Percentiles rank a stretch among this genome's conserved stretches.
These are phyloP conservation scores for Limnodromus scolopaceus DNA, from an alignment of 2,797 vertebrate species.

Conservation along the genomic window DNA sequence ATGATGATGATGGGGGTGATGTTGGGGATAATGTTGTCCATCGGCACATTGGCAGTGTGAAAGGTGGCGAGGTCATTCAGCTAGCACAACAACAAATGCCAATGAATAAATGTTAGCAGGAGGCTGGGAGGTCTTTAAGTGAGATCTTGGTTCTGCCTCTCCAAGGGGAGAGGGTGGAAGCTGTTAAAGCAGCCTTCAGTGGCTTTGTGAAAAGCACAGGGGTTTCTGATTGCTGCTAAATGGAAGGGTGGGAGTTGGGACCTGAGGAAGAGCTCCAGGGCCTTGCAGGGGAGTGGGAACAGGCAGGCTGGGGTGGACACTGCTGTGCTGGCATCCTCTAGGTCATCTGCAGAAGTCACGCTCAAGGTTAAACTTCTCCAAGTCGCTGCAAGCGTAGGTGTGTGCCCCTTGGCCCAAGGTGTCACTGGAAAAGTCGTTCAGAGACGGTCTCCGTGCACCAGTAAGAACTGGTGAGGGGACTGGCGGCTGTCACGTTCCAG, in stretches of 20 bases:
- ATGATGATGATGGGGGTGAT: neutral
- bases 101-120: neutral
- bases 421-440: neutral
- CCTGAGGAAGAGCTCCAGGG: neutral
- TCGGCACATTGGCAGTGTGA: neutral
- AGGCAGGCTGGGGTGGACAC: neutral
- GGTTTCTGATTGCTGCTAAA: neutral
- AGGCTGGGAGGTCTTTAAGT: neutral
- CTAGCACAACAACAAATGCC: neutral
- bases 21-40: neutral
- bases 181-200: fast-evolving
- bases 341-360: fast-evolving
- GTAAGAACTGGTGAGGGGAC: neutral
- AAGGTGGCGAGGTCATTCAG: neutral
- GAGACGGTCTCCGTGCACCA: neutral
- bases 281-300: neutral
- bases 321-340: neutral
- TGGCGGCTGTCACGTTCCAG: fast-evolving
- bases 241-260: neutral
- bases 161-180: neutral
- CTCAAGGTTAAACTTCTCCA: neutral
- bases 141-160: neutral
- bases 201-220: neutral
- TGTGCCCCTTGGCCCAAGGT: neutral
- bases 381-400: neutral